Conservation (phyloP, 2,113 vertebrate genomes). For the Podilymbus podiceps region DNA sequence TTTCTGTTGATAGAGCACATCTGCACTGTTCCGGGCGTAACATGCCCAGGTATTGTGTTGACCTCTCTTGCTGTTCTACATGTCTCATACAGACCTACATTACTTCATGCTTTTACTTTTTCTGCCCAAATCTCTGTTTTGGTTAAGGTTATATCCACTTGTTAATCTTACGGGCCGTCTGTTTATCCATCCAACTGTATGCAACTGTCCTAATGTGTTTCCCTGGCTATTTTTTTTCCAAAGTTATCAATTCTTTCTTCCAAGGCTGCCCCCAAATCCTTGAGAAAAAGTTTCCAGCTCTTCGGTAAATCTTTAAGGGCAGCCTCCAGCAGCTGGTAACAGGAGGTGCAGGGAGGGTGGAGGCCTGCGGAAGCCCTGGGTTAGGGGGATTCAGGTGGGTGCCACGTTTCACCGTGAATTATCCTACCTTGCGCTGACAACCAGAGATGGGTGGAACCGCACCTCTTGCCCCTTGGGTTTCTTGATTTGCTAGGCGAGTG, state of each 20-base stretch:
- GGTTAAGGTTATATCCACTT: not conserved
- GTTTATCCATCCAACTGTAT: not conserved
- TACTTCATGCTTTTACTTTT: not conserved
- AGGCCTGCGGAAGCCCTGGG: not conserved
- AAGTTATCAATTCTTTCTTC: not conserved
- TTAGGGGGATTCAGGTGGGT: not conserved
- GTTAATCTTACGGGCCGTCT: not conserved
- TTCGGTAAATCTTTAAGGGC: not conserved
- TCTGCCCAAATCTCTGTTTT: not conserved
- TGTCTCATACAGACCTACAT: not conserved
- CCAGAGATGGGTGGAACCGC: fast-evolving
- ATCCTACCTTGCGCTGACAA: fast-evolving
- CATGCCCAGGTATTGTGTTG: not conserved
- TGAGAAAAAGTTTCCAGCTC: not conserved
- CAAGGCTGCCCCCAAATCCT: not conserved
- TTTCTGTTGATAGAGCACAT: not conserved
- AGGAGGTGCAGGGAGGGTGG: not conserved
- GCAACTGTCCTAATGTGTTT: not conserved
- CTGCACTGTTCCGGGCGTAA: not conserved
- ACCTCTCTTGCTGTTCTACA: not conserved
- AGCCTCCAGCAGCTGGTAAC: not conserved
- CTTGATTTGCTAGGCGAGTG: not conserved
- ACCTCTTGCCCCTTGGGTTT: not conserved
- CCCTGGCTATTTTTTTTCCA: not conserved
- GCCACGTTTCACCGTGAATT: fast-evolving